Base-by-base conservation (phyloP, 1,140 invertebrate genomes). In the Drosophila repletoides region DNA sequence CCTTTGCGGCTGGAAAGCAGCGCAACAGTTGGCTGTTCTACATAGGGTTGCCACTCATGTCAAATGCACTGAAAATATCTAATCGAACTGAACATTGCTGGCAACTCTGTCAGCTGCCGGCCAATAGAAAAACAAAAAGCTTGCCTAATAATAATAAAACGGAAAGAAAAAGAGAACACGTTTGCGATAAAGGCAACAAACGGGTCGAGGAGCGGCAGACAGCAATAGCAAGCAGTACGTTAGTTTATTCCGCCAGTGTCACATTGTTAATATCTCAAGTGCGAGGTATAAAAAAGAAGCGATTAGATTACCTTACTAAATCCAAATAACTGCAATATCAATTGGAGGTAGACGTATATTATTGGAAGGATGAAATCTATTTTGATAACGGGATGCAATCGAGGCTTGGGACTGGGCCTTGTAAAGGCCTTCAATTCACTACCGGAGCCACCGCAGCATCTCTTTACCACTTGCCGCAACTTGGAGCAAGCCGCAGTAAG, bases 331-430 rank as follows among this genome's bases (percentile, higher is more conserved):
- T 64, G 51, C 9, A 21, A 46, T 17, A 79, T 15, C 12, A 33
- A 22, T 33, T 48, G 9, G 3, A 24, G 7, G 33, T 6, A 21
- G 3, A 48, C n/a, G n/a, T n/a, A n/a, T n/a, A n/a, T n/a, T n/a
- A n/a, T 9, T 19, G 33, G 0, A 7, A 53, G 24, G 69, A 95
- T 96, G 95, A 94, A 93, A 67, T 95, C 95, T 26, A 93, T 97
- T 68, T 91, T 98, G 61, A 94, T 98, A 58, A 98, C 97, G 5
- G 97, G 97, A 14, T 95, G 95, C 45, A 98, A 97, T 88, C 93
- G 97, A 29, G 97, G 97, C 1, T 90, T 98, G 36, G 97, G 97
- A 10, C 91, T 98, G 24, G 96, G 96, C 38, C 91, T 98, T 49
- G 93, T 97, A 0, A 95, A 94, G 91, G 92, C 74, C 2, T 75